phyloP scores from a whole-genome alignment of 2,797 vertebrate species.

The Numenius phaeopus region DNA sequence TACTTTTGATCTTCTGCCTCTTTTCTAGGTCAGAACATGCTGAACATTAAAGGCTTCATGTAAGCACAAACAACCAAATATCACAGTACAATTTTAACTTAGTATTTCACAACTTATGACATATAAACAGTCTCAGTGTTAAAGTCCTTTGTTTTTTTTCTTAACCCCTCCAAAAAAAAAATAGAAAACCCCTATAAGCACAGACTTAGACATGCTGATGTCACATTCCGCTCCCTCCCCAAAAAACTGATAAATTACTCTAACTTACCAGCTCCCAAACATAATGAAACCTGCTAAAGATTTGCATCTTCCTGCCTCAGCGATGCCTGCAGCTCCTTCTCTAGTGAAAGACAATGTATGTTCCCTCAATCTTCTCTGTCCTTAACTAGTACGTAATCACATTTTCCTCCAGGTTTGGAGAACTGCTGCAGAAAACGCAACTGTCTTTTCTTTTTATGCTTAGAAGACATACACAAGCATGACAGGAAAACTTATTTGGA shows the following conservation, averaged over 20 bases:
- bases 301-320: conserved; percentile 79
- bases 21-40: background rate
- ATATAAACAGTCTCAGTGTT: background rate
- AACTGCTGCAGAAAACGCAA: background rate
- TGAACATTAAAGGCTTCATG: background rate
- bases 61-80: background rate
- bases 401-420: conserved; percentile 47
- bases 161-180: background rate
- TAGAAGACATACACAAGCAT: background rate
- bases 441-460: background rate
- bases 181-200: background rate
- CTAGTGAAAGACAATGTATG: background rate
- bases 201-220: background rate
- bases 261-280: conserved; percentile 87
- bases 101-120: background rate
- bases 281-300: conserved; percentile 90
- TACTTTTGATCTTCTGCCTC: background rate
- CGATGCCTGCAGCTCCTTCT: background rate
- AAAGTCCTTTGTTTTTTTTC: background rate
- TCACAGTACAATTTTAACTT: background rate
- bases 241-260: background rate
- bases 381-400: background rate
- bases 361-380: background rate
- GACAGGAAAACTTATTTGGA: background rate
- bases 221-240: background rate